Evolutionary conservation across 92 coral and sea anemone species (phyloP).

Genomic region (Phenganax stokvisi): DNA sequence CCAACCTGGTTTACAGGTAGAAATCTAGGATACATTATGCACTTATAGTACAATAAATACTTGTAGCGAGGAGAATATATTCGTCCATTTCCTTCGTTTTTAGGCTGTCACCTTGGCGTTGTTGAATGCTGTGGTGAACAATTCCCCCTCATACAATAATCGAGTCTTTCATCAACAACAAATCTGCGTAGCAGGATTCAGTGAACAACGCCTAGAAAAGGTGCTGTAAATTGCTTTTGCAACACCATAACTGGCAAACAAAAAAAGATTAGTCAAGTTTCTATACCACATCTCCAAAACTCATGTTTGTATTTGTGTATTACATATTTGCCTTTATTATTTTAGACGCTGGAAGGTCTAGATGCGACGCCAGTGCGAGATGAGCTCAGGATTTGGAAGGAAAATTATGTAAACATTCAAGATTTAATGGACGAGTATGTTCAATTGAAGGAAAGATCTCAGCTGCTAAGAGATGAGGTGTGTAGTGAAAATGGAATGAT

Average conservation of each 20-base stretch:
- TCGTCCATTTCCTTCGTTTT: neutral
- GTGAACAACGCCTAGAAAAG: conserved; percentile 74
- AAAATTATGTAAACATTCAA: conserved; percentile 80
- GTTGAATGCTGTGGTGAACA: conserved; percentile 68
- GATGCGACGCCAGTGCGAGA: conserved; percentile 84
- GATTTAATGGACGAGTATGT: conserved; percentile 87
- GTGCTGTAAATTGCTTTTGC: conserved; percentile 28
- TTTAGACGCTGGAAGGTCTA: conserved; percentile 73
- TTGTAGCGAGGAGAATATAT: neutral
- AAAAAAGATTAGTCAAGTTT: no score
- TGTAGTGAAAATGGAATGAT: neutral
- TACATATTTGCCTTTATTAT: neutral
- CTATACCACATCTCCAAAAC: no score
- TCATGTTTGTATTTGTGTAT: no score
- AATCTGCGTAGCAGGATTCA: conserved; percentile 83
- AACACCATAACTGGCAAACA: no score
- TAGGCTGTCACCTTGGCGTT: conserved; percentile 78
- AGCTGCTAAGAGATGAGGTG: conserved; percentile 93
- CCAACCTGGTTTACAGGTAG: conserved; percentile 56
- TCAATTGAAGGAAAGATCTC: conserved; percentile 74
- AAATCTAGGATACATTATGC: neutral
- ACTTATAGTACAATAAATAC: neutral
- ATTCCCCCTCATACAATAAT: conserved; percentile 72
- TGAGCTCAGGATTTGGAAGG: conserved; percentile 71
- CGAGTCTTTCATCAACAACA: conserved; percentile 93